phyloP scores from a whole-genome alignment of 2,113 vertebrate genomes.

The Nesoenas mayeri region DNA sequence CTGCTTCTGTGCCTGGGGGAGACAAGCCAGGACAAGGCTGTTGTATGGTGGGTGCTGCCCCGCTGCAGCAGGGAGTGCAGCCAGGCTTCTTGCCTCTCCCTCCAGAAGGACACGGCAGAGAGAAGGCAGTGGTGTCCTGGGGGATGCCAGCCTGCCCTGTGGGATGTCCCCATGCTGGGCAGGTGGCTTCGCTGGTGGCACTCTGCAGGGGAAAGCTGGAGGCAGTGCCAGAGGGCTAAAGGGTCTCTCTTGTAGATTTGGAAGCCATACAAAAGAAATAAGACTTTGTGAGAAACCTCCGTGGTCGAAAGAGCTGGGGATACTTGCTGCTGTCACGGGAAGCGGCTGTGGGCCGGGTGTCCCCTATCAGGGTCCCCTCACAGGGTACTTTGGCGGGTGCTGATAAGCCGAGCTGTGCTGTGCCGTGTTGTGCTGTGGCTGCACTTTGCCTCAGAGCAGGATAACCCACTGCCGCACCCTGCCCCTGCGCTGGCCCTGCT shows the following conservation, averaged over 20 bases:
- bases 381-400: background rate
- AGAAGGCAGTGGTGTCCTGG: background rate
- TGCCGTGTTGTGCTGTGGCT: rapidly evolving
- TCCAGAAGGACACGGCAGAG: background rate
- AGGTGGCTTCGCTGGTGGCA: background rate
- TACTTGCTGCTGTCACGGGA: background rate
- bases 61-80: background rate
- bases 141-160: background rate
- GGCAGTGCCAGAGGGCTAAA: background rate
- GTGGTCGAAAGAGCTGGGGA: background rate
- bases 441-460: background rate
- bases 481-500: background rate
- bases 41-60: background rate
- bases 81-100: background rate
- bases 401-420: background rate
- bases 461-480: background rate
- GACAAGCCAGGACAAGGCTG: background rate
- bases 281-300: background rate
- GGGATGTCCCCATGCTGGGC: rapidly evolving
- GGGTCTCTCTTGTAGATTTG: background rate
- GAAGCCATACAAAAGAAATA: background rate
- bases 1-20: background rate
- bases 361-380: background rate
- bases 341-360: rapidly evolving
- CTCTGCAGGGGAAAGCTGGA: background rate